Conservation (phyloP, 92 coral and sea anemone genomes). For the Zoanthus sociatus region DNA sequence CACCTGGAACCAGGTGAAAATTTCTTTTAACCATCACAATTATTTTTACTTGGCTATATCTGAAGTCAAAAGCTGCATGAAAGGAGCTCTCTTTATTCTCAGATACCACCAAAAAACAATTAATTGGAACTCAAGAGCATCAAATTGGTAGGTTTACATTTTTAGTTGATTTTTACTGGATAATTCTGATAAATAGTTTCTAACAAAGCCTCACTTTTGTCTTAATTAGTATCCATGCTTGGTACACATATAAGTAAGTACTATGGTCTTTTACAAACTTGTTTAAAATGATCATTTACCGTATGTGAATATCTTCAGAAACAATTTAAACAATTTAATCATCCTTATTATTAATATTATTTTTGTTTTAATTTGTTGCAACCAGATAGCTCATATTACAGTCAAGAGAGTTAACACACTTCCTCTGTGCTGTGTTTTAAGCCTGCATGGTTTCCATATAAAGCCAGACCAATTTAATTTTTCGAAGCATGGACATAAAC, state of each 20-base stretch:
- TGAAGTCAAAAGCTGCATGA: constrained; percentile 4
- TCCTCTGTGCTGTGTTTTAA: constrained; percentile 5
- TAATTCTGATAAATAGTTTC: constrained; percentile 8
- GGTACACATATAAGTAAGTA: background rate
- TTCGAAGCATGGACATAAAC: background rate
- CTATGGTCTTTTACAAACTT: constrained; percentile 2
- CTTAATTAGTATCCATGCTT: constrained; percentile 2
- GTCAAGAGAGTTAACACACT: background rate
- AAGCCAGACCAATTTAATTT: background rate
- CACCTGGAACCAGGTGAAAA: background rate
- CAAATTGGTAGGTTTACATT: constrained; percentile 1
- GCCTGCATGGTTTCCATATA: background rate
- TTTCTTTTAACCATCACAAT: background rate
- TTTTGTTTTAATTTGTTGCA: constrained; percentile 7
- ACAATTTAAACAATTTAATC: constrained; percentile 11
- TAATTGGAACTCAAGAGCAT: constrained; percentile 14
- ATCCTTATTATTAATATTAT: background rate
- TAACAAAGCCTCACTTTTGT: constrained; percentile 15
- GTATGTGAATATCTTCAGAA: background rate
- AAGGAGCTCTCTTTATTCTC: constrained; percentile 5
- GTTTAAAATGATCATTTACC: background rate
- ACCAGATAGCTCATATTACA: constrained; percentile 13
- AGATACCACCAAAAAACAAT: constrained; percentile 8
- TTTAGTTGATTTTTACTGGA: constrained; percentile 3
- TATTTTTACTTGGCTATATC: background rate